Conservation (phyloP, 2,797 vertebrate genomes). For the Fratercula arctica region DNA sequence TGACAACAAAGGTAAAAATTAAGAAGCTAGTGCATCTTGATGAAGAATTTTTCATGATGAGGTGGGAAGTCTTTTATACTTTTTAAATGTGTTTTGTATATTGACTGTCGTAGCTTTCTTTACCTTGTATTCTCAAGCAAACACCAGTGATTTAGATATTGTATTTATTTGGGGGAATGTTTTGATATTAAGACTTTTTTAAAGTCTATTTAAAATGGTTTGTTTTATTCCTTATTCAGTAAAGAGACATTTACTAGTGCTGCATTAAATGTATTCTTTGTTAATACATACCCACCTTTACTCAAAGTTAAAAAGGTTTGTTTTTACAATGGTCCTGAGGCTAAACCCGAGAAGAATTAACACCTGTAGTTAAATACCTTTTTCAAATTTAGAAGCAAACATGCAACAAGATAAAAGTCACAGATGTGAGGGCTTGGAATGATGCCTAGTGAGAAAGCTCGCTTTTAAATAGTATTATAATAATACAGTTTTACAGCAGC, state of each 20-base stretch:
- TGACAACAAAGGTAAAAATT: not conserved
- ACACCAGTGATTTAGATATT: not conserved
- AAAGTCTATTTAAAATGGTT: not conserved
- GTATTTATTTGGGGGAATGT: not conserved
- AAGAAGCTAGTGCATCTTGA: not conserved
- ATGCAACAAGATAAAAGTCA: constrained; percentile 67
- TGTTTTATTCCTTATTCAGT: not conserved
- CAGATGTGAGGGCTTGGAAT: constrained; percentile 66
- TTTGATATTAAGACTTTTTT: not conserved
- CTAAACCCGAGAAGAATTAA: constrained; percentile 62
- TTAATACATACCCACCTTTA: constrained; percentile 37
- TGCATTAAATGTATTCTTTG: constrained; percentile 24
- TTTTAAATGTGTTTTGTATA: not conserved
- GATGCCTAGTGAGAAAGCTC: constrained; percentile 52
- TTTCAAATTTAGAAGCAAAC: constrained; percentile 66
- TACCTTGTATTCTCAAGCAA: not conserved
- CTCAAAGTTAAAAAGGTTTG: constrained; percentile 64
- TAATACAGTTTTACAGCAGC: not conserved
- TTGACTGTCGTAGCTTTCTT: not conserved
- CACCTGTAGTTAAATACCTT: constrained; percentile 68
- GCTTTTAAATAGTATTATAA: constrained; percentile 1
- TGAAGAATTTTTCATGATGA: not conserved
- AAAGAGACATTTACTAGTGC: constrained; percentile 20
- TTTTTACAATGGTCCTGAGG: constrained; percentile 55
- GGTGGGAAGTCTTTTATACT: not conserved